Evolutionary conservation across 2,797 vertebrate genomes (phyloP).

Genomic region (Syndactyla subalaris): DNA sequence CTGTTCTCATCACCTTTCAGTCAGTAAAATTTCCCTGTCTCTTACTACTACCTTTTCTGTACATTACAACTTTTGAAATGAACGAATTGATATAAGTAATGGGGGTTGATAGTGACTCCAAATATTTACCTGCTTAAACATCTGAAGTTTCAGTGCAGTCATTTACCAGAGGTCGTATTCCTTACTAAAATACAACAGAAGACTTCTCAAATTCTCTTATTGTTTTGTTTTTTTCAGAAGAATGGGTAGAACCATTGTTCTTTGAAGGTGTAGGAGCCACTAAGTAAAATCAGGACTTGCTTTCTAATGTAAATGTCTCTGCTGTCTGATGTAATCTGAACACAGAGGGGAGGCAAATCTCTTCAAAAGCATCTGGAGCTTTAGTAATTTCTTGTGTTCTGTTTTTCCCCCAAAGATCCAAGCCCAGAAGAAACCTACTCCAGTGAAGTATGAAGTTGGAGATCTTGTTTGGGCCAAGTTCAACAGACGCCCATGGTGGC

Average conservation of each 20-base stretch:
- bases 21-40: neutral
- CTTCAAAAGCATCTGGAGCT: slow-evolving; percentile 51
- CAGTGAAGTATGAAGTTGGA: slow-evolving; percentile 90
- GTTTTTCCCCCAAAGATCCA: slow-evolving; percentile 74
- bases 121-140: neutral
- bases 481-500: slow-evolving; percentile 97
- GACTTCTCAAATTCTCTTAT: neutral
- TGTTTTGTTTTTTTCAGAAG: neutral
- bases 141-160: neutral
- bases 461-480: slow-evolving; percentile 98
- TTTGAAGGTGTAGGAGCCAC: slow-evolving; percentile 29
- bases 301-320: slow-evolving; percentile 59
- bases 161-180: neutral
- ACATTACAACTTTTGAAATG: neutral
- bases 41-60: neutral
- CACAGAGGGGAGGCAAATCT: neutral
- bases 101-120: neutral
- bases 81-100: neutral
- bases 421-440: slow-evolving; percentile 81
- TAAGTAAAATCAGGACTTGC: slow-evolving; percentile 26
- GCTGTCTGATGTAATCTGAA: slow-evolving; percentile 31
- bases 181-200: neutral
- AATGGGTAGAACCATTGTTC: neutral
- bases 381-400: slow-evolving; percentile 67
- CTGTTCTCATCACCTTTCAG: neutral